Conservation (phyloP, 2,797 vertebrate genomes). For the Micrastur ruficollis region DNA sequence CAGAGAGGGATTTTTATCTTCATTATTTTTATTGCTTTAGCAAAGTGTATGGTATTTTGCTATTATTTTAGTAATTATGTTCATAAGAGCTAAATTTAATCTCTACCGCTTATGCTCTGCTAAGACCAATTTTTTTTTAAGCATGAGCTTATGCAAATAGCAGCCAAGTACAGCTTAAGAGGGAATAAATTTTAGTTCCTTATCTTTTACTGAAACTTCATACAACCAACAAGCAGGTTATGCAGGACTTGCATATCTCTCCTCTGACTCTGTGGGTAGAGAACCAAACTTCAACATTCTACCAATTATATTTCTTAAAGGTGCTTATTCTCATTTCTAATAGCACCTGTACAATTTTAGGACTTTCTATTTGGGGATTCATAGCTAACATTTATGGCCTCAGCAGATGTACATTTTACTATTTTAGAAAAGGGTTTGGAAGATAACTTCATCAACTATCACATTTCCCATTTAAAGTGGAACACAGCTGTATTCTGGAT, state of each 20-base stretch:
- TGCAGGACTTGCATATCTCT: not conserved
- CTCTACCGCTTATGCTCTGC: not conserved
- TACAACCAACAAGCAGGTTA: not conserved
- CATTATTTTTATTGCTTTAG: not conserved
- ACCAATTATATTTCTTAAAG: not conserved
- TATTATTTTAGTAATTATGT: not conserved
- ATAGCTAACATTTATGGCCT: not conserved
- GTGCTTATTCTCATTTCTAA: not conserved
- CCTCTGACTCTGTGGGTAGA: fast-evolving
- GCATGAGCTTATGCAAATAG: not conserved
- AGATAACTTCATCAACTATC: not conserved
- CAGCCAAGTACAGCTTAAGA: not conserved
- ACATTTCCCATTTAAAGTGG: not conserved
- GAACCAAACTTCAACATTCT: not conserved
- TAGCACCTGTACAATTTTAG: not conserved
- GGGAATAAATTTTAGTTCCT: not conserved
- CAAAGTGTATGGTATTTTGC: not conserved
- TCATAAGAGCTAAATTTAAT: not conserved
- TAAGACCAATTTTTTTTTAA: not conserved
- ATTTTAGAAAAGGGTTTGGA: not conserved
- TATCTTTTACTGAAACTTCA: not conserved
- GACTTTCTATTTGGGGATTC: not conserved
- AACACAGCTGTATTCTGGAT: not conserved
- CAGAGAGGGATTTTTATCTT: not conserved
- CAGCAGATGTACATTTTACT: not conserved